Conservation (phyloP, 1,140 invertebrate genomes). For the Eciton burchellii region DNA sequence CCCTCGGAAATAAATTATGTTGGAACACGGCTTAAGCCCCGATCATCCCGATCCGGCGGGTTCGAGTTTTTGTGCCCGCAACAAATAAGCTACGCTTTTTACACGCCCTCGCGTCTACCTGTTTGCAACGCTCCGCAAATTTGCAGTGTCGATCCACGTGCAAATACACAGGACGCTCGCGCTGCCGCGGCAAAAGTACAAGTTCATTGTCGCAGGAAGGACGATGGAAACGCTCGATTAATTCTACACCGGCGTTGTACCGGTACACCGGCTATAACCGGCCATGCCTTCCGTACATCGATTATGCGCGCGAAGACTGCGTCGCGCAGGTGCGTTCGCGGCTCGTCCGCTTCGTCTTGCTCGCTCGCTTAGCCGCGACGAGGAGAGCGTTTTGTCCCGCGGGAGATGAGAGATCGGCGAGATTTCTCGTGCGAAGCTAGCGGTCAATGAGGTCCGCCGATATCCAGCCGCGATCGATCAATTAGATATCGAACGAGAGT, state of each 20-base stretch:
- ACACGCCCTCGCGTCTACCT: conserved; percentile 26
- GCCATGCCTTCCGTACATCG: conserved; percentile 48
- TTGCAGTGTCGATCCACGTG: conserved; percentile 8
- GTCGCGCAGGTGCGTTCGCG: conserved; percentile 41
- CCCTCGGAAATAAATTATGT: conserved; percentile 54
- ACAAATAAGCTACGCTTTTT: conserved; percentile 43
- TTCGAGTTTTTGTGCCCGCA: conserved; percentile 42
- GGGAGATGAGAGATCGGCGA: neutral
- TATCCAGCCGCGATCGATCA: conserved; percentile 28
- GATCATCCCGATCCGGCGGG: conserved; percentile 5
- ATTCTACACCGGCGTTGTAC: conserved; percentile 53
- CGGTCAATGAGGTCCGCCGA: conserved; percentile 32
- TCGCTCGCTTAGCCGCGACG: conserved; percentile 17
- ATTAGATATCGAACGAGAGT: conserved; percentile 38
- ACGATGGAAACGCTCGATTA: conserved; percentile 68
- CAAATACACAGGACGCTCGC: neutral
- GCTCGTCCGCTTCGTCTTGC: conserved; percentile 31
- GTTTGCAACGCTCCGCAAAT: conserved; percentile 17
- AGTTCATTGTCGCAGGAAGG: conserved; percentile 71
- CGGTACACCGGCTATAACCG: conserved; percentile 52
- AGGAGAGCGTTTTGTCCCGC: conserved; percentile 25
- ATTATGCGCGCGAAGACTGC: conserved; percentile 63
- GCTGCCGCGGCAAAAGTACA: conserved; percentile 62
- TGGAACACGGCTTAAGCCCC: conserved; percentile 27
- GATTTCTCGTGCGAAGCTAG: conserved; percentile 33